Percentiles rank a stretch among this genome's conserved stretches.
phyloP scores from a whole-genome alignment of 2,113 vertebrate genomes.

The Eurypyga helias region DNA sequence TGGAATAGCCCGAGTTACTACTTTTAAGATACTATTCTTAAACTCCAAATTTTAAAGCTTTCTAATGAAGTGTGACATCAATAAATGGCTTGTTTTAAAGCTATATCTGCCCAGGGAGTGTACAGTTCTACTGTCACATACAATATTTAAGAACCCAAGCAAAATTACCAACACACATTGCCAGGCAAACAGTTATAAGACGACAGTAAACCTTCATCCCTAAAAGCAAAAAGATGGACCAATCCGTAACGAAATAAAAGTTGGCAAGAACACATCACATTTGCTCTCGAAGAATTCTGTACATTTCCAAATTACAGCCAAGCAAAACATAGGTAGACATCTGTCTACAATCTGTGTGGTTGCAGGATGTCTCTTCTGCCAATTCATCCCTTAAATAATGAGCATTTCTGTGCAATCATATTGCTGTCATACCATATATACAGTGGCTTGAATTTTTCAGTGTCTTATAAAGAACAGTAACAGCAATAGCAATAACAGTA shows the following conservation, averaged over 20 bases:
- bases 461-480: background rate
- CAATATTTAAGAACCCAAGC: background rate
- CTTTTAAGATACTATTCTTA: background rate
- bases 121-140: background rate
- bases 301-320: background rate
- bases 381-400: background rate
- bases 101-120: background rate
- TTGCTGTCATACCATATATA: background rate
- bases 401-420: background rate
- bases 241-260: background rate
- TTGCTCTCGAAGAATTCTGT: background rate
- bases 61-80: background rate
- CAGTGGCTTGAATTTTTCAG: background rate
- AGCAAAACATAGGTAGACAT: constrained; percentile 15
- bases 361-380: background rate
- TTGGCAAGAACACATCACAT: background rate
- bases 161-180: background rate
- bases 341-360: background rate
- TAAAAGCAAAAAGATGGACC: background rate
- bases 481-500: background rate
- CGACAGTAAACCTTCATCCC: background rate
- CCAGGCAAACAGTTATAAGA: background rate
- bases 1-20: background rate
- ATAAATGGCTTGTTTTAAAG: background rate
- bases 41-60: background rate